phyloP scores from a whole-genome alignment of 2,888 invertebrate species.

The Brachynemurus nebulosus region DNA sequence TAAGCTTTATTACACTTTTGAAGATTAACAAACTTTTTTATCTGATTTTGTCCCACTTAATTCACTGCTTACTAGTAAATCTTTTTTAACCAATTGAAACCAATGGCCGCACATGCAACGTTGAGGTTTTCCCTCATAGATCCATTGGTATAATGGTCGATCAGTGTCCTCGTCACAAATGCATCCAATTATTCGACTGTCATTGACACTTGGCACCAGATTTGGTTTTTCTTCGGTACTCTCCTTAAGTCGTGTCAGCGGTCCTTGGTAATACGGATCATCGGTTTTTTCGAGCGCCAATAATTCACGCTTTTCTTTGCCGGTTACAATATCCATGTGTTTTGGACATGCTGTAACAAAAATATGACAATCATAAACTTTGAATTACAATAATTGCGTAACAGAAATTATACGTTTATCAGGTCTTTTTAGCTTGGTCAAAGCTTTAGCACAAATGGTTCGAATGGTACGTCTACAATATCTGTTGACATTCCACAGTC shows the following conservation, averaged over 20 bases:
- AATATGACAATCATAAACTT: no score
- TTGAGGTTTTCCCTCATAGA: not conserved
- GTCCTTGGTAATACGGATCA: not conserved
- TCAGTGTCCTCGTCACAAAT: not conserved
- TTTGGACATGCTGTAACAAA: no score
- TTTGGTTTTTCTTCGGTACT: not conserved
- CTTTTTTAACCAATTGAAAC: not conserved
- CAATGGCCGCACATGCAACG: not conserved
- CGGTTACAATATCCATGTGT: not conserved
- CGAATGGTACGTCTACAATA: no score
- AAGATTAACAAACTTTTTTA: no score
- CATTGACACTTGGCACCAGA: not conserved
- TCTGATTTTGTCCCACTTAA: no score
- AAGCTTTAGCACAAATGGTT: no score
- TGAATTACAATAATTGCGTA: no score
- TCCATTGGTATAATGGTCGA: not conserved
- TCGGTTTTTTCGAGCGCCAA: not conserved
- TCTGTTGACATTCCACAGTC: no score
- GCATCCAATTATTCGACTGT: not conserved
- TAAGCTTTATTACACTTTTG: no score
- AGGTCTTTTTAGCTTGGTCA: no score
- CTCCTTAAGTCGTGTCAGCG: not conserved
- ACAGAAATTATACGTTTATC: no score
- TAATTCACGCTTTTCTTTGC: not conserved
- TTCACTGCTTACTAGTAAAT: no score